Percentiles rank a stretch among this genome's conserved stretches.
Conservation (phyloP, 2,888 invertebrate genomes). For the Gandaritis pyraliata region DNA sequence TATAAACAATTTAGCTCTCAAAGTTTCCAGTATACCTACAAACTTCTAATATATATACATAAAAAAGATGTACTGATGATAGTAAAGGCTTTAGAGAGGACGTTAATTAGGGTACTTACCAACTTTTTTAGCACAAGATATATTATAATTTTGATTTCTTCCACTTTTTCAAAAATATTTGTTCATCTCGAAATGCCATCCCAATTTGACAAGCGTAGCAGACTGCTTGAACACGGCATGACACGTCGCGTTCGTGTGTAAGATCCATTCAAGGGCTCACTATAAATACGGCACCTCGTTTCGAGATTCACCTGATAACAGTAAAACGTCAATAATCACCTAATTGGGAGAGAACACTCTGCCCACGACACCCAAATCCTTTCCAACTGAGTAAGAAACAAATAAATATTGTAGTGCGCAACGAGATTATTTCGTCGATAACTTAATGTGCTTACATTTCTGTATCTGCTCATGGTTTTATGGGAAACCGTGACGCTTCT, state of each 20-base stretch:
- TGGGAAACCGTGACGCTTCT: constrained; percentile 74
- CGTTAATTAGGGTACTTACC: no score
- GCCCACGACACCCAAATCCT: constrained; percentile 68
- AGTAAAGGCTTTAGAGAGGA: no score
- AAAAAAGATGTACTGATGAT: no score
- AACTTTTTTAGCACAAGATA: not conserved
- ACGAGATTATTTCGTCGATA: constrained; percentile 81
- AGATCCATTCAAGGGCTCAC: constrained; percentile 47
- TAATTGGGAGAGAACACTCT: constrained; percentile 82
- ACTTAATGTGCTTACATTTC: constrained; percentile 84
- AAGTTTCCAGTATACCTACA: no score
- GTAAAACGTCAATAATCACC: constrained; percentile 84
- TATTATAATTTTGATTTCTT: not conserved
- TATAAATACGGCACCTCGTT: constrained; percentile 70
- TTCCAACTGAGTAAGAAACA: constrained; percentile 72
- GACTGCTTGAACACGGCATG: not conserved
- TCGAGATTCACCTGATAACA: constrained; percentile 79
- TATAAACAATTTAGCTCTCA: not conserved
- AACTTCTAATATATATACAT: no score
- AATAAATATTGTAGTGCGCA: constrained; percentile 82
- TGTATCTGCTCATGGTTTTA: constrained; percentile 83
- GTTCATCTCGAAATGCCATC: constrained; percentile 10
- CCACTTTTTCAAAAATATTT: not conserved
- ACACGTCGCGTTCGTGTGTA: constrained; percentile 39
- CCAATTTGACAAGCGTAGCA: not conserved